phyloP scores from a whole-genome alignment of 2,797 vertebrate genomes.

The Muscicapa striata region DNA sequence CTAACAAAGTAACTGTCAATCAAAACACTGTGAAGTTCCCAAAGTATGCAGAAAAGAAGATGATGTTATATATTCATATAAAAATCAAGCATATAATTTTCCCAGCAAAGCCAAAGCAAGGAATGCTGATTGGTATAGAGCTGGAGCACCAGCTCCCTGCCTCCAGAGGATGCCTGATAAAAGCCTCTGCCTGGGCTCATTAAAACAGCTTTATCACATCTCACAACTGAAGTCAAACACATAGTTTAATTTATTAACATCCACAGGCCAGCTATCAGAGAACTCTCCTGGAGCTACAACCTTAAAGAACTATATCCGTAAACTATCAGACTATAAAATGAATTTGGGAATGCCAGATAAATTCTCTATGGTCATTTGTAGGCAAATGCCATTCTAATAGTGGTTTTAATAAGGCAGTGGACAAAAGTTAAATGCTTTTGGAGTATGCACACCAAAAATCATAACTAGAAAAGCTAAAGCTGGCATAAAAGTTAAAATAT shows the following conservation, averaged over 20 bases:
- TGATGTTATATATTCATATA: background rate
- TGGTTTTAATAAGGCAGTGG: slow-evolving; percentile 17
- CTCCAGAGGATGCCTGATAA: background rate
- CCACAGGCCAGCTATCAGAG: background rate
- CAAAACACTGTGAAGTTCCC: background rate
- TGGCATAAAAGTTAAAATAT: background rate
- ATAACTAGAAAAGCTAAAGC: background rate
- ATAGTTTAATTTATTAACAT: slow-evolving; percentile 44
- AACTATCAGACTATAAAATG: background rate
- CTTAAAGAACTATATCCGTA: background rate
- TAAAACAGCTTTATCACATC: slow-evolving; percentile 16
- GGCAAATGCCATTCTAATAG: background rate
- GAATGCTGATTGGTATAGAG: background rate
- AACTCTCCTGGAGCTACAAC: background rate
- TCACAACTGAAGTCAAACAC: slow-evolving; percentile 15
- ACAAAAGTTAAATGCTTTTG: background rate
- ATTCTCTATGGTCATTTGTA: background rate
- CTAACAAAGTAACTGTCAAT: background rate
- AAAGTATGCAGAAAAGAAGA: background rate
- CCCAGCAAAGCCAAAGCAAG: background rate
- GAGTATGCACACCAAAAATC: background rate
- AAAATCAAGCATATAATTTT: background rate
- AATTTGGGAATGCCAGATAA: background rate
- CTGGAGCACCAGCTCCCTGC: background rate
- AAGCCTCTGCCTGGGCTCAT: background rate